A percentile compares a stretch with the other conserved stretches of the same genome.
Evolutionary conservation across 2,113 vertebrate species (phyloP).

Genomic region (Poecile atricapillus): DNA sequence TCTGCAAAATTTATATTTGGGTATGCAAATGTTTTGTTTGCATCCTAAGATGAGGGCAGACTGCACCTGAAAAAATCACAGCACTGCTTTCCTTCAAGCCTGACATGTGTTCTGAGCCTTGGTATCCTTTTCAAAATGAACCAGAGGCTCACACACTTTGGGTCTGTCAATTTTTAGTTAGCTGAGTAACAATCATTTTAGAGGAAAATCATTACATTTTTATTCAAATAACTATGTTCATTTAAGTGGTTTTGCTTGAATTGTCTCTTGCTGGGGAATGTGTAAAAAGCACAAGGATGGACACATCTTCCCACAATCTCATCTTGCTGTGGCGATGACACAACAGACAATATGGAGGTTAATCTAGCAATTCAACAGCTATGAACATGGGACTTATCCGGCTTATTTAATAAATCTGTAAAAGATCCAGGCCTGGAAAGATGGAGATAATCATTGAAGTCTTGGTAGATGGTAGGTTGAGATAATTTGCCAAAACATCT

Average conservation of each 20-base stretch:
- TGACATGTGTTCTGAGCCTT: not conserved
- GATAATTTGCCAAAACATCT: not conserved
- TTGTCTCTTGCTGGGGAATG: not conserved
- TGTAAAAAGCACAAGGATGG: not conserved
- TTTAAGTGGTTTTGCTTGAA: not conserved
- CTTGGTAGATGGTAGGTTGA: not conserved
- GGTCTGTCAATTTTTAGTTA: not conserved
- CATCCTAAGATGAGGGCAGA: not conserved
- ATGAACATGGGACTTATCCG: not conserved
- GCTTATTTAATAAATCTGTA: not conserved
- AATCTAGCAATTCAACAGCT: not conserved
- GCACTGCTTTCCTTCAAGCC: not conserved
- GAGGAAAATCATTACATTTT: not conserved
- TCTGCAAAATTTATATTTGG: not conserved
- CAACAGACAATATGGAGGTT: not conserved
- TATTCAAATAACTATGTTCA: not conserved
- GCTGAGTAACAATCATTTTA: not conserved
- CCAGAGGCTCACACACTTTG: not conserved
- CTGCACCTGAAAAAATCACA: not conserved
- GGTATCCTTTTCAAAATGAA: not conserved
- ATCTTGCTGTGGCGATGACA: not conserved
- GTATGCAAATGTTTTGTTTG: not conserved
- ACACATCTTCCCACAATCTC: not conserved
- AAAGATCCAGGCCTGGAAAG: not conserved
- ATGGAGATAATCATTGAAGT: not conserved